Evolutionary conservation across 2,888 invertebrate species (phyloP).

Genomic region (Torymus texanus): DNA sequence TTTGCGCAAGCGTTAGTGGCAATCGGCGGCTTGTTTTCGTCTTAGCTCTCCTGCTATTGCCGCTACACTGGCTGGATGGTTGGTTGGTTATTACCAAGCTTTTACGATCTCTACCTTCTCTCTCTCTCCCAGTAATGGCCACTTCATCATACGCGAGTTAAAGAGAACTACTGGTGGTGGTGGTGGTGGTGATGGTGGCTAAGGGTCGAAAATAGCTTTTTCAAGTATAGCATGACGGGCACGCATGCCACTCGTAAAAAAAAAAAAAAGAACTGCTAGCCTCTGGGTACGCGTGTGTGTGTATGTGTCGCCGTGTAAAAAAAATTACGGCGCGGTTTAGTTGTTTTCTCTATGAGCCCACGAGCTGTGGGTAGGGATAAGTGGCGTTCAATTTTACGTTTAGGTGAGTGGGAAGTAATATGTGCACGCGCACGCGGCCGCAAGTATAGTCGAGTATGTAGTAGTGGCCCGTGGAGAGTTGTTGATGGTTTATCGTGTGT

Average conservation of each 20-base stretch:
- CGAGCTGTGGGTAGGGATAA: not conserved
- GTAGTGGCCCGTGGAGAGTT: too few species aligned
- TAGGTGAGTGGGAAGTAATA: too few species aligned
- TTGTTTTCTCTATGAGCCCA: not conserved
- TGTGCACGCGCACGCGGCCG: too few species aligned
- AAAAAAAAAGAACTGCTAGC: too few species aligned
- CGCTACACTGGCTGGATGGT: not conserved
- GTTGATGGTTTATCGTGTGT: too few species aligned
- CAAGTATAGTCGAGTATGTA: too few species aligned
- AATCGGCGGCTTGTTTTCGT: constrained; percentile 38
- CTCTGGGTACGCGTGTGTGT: not conserved
- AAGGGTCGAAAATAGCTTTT: constrained; percentile 47
- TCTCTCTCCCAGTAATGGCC: constrained; percentile 40
- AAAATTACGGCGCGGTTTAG: not conserved
- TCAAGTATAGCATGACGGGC: constrained; percentile 24
- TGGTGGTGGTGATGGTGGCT: not conserved
- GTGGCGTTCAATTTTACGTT: constrained; percentile 20
- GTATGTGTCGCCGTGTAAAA: constrained; percentile 20
- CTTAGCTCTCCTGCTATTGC: constrained; percentile 8
- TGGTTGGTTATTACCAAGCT: constrained; percentile 48
- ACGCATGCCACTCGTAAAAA: constrained; percentile 36
- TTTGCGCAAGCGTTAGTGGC: not conserved
- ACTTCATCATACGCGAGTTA: constrained; percentile 54
- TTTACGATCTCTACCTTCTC: constrained; percentile 47
- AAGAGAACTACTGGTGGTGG: not conserved